Evolutionary conservation across 1,140 invertebrate species (phyloP), one percentile per base, ranked within the genome.

Genomic region (Orchesella cincta): DNA sequence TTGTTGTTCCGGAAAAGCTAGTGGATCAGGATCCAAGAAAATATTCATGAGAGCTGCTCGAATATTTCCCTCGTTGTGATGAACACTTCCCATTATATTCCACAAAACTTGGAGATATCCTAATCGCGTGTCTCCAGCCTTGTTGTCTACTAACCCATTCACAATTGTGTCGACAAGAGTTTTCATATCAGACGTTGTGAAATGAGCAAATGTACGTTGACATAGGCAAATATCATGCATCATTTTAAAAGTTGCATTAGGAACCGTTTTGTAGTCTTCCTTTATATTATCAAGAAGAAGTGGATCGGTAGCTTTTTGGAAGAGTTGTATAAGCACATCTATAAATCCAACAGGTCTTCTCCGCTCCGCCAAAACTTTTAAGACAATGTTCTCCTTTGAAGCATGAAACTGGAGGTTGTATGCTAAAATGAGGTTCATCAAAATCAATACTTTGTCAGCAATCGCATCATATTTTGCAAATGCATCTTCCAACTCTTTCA

Each of bases 381-480:
- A n/a, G 14, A 73, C 33, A 26, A 73, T 3, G 28, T 73, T 73
- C 34, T 73, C 71, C 1, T 20, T 51, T 14, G 35, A 3, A 16
- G 34, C 39, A 5, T 73, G 8, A 29, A 73, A 73, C 23, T 73
- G 71, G 1, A 73, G 71, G 26, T 73, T 73, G 71, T 31, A 73
- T 3, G 71, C 71, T 1, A 73, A 35, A 26, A 73, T 5, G 3
- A 73, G 36, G 16, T 46, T 73, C 3, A 73, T 46, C 71, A 73
- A 14, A 12, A n/a, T 35, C 23, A 14, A 73, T 8, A 5, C 14
- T 3, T 36, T 31, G 2, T 5, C 31, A 31, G 34, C 2, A 8
- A 71, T 28, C 29, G 16, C 31, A 29, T 34, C 31, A 33, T 71
- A 31, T 71, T 31, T 29, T 18, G 8, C 5, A 26, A 26, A 29